Evolutionary conservation across 2,888 invertebrate genomes (phyloP), one percentile per base, ranked within the genome.

Genomic region (Allygus modestus): DNA sequence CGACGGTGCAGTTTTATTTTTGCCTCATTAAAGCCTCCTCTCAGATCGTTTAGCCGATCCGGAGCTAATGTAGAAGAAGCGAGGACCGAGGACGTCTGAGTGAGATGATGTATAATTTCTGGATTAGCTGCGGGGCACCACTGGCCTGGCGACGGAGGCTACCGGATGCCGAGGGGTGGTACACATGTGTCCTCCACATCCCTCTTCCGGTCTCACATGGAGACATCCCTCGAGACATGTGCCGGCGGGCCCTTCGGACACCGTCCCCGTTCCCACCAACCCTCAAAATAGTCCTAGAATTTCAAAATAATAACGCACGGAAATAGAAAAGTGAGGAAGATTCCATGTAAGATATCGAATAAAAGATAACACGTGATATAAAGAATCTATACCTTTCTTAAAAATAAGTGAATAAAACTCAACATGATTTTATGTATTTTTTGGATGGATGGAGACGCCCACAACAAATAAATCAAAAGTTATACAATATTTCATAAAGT

Each of bases 1-100:
- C 58, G 28, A 26, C 75, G 28, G 23, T 77, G 75, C 75, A 77
- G 23, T 77, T 77, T 77, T 77, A 77, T 77, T 77, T 77, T 77
- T 79, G 58, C 79, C 79, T 79, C 79, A 79, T 79, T 79, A 79
- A 58, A 79, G 79, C 28, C 33, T 79, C 79, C 37, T 79, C 79
- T 79, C 79, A 58, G 79, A 79, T 79, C 79, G 79, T 79, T 79
- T 79, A 58, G 79, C 58, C 26, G 79, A 79, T 51, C 54, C 58
- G 20, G 28, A 79, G 33, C 58, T 79, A 79, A 79, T 79, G 79
- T 79, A 58, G 41, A 37, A 79, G 79, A 79, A 79, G 79, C 46
- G 58, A 54, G 41, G 37, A n/a, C 20, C 71, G 11, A 31, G 26
- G 9, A 2, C 33, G n/a, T 41, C 20, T 4, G 69, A 28, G 69